Conservation (phyloP, 2,888 invertebrate genomes). For the Desoria tigrina region DNA sequence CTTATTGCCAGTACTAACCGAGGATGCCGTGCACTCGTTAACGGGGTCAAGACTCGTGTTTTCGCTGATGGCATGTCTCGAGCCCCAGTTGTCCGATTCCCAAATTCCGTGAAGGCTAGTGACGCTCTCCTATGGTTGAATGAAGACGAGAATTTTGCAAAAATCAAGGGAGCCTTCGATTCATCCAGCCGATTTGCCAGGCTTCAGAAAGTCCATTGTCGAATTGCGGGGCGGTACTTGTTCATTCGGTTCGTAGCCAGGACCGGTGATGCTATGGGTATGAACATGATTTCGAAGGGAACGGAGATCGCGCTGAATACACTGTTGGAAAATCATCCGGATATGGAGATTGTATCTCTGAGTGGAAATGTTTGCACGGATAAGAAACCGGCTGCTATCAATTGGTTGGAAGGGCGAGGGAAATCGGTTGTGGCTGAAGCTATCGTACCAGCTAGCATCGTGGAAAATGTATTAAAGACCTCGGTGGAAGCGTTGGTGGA, state of each 20-base stretch:
- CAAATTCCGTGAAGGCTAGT: slow-evolving; percentile 73
- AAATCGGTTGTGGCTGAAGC: slow-evolving; percentile 96
- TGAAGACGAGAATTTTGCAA: slow-evolving; percentile 72
- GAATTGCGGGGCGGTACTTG: slow-evolving; percentile 82
- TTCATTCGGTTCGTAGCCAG: slow-evolving; percentile 90
- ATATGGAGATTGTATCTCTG: slow-evolving; percentile 89
- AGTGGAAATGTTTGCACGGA: slow-evolving; percentile 98
- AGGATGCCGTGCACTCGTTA: slow-evolving; percentile 82
- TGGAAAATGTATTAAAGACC: slow-evolving; percentile 80
- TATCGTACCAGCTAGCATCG: slow-evolving; percentile 71
- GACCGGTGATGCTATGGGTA: slow-evolving; percentile 99
- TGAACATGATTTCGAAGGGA: slow-evolving; percentile 68
- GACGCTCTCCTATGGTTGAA: slow-evolving; percentile 71
- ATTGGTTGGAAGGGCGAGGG: slow-evolving; percentile 92
- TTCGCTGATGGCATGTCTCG: slow-evolving; percentile 95
- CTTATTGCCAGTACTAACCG: slow-evolving; percentile 95
- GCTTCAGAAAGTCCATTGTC: slow-evolving; percentile 75
- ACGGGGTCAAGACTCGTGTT: slow-evolving; percentile 80
- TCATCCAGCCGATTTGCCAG: slow-evolving; percentile 87
- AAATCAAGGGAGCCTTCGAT: slow-evolving; percentile 84
- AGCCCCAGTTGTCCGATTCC: slow-evolving; percentile 89
- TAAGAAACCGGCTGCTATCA: slow-evolving; percentile 97
- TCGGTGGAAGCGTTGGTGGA: slow-evolving; percentile 82
- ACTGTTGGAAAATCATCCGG: slow-evolving; percentile 73
- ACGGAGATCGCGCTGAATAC: slow-evolving; percentile 81